Conservation (phyloP, 2,888 invertebrate species). For the Acrobasis repandana region DNA sequence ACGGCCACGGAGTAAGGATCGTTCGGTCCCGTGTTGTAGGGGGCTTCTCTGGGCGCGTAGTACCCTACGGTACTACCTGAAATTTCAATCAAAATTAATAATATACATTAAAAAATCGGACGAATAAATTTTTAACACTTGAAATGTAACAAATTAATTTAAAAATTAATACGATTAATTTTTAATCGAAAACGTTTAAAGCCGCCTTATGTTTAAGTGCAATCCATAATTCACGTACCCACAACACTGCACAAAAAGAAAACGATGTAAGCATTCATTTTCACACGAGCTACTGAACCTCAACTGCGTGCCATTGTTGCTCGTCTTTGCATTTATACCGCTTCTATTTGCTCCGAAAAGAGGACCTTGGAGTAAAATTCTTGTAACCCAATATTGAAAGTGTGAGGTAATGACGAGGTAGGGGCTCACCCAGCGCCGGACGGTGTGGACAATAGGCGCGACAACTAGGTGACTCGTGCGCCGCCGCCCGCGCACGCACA, state of each 20-base stretch:
- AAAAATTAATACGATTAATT: too few species aligned
- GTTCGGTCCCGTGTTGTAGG: slow-evolving; percentile 63
- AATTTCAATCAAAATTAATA: slow-evolving; percentile 38
- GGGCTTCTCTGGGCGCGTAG: slow-evolving; percentile 62
- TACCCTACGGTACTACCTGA: slow-evolving; percentile 66
- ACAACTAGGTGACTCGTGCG: slow-evolving; percentile 80
- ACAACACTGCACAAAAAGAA: slow-evolving; percentile 66
- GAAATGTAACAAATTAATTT: neutral
- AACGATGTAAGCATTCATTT: slow-evolving; percentile 68
- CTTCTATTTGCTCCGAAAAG: slow-evolving; percentile 78
- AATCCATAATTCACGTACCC: slow-evolving; percentile 64
- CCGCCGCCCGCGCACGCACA: slow-evolving; percentile 57
- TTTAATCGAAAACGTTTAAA: neutral
- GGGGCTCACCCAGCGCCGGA: slow-evolving; percentile 74
- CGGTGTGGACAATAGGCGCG: slow-evolving; percentile 77
- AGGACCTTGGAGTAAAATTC: slow-evolving; percentile 80
- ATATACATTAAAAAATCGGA: neutral
- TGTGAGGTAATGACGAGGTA: slow-evolving; percentile 75
- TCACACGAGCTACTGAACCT: slow-evolving; percentile 63
- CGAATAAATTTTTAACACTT: too few species aligned
- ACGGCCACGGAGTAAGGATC: slow-evolving; percentile 59
- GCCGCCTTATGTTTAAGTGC: neutral
- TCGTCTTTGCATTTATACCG: slow-evolving; percentile 78
- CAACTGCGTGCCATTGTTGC: slow-evolving; percentile 72
- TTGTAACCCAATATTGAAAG: slow-evolving; percentile 82